Evolutionary conservation across 1,140 invertebrate species (phyloP).

Genomic region (Trichonephila clavipes): DNA sequence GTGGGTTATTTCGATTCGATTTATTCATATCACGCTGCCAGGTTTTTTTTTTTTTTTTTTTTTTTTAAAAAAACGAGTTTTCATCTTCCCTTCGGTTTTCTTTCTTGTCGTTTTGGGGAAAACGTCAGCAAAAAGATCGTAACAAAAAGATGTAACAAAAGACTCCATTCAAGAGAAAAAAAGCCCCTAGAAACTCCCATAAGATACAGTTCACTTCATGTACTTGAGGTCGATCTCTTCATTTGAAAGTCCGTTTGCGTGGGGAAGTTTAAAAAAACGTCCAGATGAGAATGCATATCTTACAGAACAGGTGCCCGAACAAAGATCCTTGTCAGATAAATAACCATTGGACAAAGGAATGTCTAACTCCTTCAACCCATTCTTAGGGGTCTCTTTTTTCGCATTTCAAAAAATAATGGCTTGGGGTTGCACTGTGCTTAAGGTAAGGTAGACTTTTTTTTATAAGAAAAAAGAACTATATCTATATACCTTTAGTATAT

Average conservation of each 20-base stretch:
- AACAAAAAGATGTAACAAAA: constrained; percentile 9
- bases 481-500: neutral
- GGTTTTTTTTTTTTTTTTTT: too few relatives aligned
- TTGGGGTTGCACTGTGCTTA: neutral
- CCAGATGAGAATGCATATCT: neutral
- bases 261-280: neutral
- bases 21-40: neutral
- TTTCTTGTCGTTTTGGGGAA: neutral
- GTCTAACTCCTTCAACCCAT: neutral
- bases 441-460: neutral
- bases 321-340: constrained; percentile 37
- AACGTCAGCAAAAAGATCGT: neutral
- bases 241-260: constrained; percentile 13
- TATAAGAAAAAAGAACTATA: neutral
- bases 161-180: neutral
- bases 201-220: constrained; percentile 11
- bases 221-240: neutral
- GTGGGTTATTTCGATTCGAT: neutral
- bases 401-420: constrained; percentile 1
- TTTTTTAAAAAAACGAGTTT: neutral
- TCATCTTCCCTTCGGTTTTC: neutral
- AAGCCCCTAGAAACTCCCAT: neutral
- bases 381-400: neutral
- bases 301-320: constrained; percentile 19
- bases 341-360: neutral